A percentile compares a stretch with the other conserved stretches of the same genome.
These are phyloP conservation scores for Callipepla squamata DNA, from an alignment of 2,113 vertebrate species.

Conservation along the genomic window DNA sequence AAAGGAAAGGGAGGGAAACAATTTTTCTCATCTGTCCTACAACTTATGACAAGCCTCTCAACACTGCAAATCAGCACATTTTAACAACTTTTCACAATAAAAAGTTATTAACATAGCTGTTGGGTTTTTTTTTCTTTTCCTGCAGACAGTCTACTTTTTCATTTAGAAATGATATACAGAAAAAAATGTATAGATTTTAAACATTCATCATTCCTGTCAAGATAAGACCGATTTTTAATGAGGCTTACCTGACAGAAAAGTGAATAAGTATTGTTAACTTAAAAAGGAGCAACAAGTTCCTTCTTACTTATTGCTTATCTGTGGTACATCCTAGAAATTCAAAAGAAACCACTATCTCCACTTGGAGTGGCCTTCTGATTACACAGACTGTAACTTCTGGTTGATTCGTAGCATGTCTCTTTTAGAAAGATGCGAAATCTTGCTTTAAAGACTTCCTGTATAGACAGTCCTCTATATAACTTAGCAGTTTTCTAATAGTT, in stretches of 20 bases:
- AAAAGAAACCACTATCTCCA: not conserved
- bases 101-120: not conserved
- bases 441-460: not conserved
- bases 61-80: not conserved
- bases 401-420: not conserved
- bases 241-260: not conserved
- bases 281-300: not conserved
- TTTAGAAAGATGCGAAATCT: not conserved
- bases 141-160: not conserved
- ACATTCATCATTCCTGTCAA: not conserved
- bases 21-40: not conserved
- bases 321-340: not conserved
- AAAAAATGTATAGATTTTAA: not conserved
- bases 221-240: not conserved
- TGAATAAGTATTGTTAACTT: not conserved
- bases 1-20: not conserved
- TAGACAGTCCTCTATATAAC: not conserved
- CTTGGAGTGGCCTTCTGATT: not conserved
- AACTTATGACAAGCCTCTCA: not conserved
- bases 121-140: not conserved
- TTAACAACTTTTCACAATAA: not conserved
- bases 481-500: not conserved
- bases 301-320: not conserved
- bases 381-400: not conserved
- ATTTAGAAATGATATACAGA: not conserved